Base-by-base conservation (phyloP, 2,888 invertebrate species). In the Lacanobia wlatinum region DNA sequence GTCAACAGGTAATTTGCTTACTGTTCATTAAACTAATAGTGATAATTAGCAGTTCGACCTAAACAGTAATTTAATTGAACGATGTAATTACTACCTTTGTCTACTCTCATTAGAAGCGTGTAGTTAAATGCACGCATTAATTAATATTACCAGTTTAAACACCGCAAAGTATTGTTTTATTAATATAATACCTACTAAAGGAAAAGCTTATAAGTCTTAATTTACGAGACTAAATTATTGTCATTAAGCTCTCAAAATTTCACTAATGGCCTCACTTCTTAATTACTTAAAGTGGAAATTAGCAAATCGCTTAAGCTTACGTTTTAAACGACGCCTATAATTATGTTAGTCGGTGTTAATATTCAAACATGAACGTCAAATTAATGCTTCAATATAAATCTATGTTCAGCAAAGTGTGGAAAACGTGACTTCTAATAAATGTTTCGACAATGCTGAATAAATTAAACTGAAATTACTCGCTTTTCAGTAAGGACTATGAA, bases 281-380 rank as follows among this genome's bases (percentile, higher is more conserved):
- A 73, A 73, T 65, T 56, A 67, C 55, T 64, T 71, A 23, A 61
- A 66, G 62, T 63, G 74, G 52, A 53, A 73, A 84, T 81, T 52
- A 68, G 52, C 46, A 55, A 70, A 75, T 69, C 83, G 84, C 80
- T 70, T 48, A 53, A 59, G 73, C 66, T 73, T 71, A 59, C n/a
- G 50, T 48, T 23, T 76, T 79, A 60, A 23, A 68, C 59, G 60
- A 43, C 34, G 52, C 34, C 34, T 55, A 78, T 73, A 66, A 76
- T 81, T 76, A 68, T 55, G 60, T 76, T 52, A 61, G 61, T 66
- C 50, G 55, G 65, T 76, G 76, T 82, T 84, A 70, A 76, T 76
- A 76, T 67, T 80, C 62, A 70, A 70, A 84, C 69, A 63, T 58
- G 72, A 69, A 76, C 52, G 77, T 67, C 63, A 81, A 82, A 80